Base-by-base conservation (phyloP, 1,140 invertebrate species). In the Oryzaephilus surinamensis region DNA sequence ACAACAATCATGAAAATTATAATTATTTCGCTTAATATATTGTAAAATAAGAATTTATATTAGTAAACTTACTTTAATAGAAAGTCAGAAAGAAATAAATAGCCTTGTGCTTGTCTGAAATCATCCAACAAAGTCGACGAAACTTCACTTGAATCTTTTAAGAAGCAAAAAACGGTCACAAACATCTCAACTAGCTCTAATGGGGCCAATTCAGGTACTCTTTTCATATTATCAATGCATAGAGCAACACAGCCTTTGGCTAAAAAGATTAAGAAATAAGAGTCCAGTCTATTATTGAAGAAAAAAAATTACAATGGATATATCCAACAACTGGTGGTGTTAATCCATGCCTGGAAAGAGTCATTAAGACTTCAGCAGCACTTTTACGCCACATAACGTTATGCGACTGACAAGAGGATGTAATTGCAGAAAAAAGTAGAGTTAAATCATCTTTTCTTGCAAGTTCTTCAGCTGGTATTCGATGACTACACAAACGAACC, bases 101-200 rank as follows among this genome's bases (percentile, higher is more conserved):
- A 99, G 46, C 95, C 95, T 60, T 97, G 88, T 55, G 86, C 89
- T 38, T 84, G 76, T 43, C 85, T 76, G 68, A 99, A 98, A 66
- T 98, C 95, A 62, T 98, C 95, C 45, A 98, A 62, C 43, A 99
- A 70, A 47, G 82, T 79, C 65, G 94, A 89, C 41, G 92, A 94
- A 34, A 95, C 84, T 63, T 95, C 91, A 66, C 92, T 92, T n/a
- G 93, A 97, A 61, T 97, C 93, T 71, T 97, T 97, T 32, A 98
- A 72, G 63, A 98, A 95, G 70, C 93, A 97, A 67, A 98, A 96
- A 18, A 97, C 81, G 8, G 92, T 93, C 19, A 95, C 89, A 70
- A 98, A 94, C 91, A 98, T 97, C 69, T 97, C 92, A 8, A 96
- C 89, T 45, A 96, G 79, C 69, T 98, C 93, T 52, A 95, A 68